A percentile compares a stretch with the other conserved stretches of the same genome.
phyloP scores from a whole-genome alignment of 2,888 invertebrate genomes.

The Strigamia maritima region DNA sequence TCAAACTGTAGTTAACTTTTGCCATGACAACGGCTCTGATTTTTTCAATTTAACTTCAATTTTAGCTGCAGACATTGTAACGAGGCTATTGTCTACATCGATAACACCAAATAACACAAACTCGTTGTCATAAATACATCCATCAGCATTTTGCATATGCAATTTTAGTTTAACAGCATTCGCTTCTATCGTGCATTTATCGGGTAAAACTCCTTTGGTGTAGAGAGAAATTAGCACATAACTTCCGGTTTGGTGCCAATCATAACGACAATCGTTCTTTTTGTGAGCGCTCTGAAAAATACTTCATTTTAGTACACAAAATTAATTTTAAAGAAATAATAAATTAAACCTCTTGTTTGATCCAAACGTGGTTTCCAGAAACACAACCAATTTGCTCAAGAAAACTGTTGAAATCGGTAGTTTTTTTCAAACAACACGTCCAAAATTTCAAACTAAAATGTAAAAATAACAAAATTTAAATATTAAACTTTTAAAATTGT shows the following conservation, averaged over 20 bases:
- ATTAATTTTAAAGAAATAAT: too few relatives aligned
- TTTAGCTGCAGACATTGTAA: conserved; percentile 80
- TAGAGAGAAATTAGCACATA: conserved; percentile 83
- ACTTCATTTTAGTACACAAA: too few relatives aligned
- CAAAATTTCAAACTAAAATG: conserved; percentile 83
- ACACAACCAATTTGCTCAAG: conserved; percentile 87
- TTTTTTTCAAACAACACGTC: conserved; percentile 91
- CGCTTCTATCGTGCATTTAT: conserved; percentile 68
- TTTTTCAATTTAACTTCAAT: conserved; percentile 89
- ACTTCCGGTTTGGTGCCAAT: conserved; percentile 91
- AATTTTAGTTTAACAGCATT: conserved; percentile 78
- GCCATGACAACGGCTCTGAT: conserved; percentile 79
- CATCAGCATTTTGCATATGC: conserved; percentile 72
- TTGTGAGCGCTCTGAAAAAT: conserved; percentile 27
- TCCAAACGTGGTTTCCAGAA: conserved; percentile 81
- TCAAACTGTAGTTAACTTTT: conserved; percentile 56
- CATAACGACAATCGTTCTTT: conserved; percentile 67
- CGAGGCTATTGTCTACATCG: conserved; percentile 66
- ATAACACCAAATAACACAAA: conserved; percentile 75
- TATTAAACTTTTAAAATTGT: neutral
- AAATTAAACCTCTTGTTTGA: conserved; percentile 60
- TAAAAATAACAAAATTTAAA: neutral
- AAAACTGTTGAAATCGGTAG: conserved; percentile 89
- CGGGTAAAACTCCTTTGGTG: conserved; percentile 83
- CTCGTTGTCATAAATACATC: conserved; percentile 72